Evolutionary conservation across 1,140 invertebrate species (phyloP), one percentile per base, ranked within the genome.

Genomic region (Drosophila dunni): DNA sequence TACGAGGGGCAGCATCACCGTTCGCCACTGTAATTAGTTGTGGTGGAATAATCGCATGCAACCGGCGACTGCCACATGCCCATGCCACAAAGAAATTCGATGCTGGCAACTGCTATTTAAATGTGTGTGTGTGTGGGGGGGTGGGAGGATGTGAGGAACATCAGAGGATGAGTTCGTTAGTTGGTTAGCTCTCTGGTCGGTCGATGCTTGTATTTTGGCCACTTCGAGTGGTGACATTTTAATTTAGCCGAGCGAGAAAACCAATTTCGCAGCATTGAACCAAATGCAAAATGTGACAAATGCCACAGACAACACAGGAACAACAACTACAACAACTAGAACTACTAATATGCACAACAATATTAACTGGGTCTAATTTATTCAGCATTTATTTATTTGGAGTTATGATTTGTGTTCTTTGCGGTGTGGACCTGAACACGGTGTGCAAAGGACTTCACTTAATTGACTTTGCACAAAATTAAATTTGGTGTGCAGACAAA

Each of bases 21-120:
- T 81, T 84, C 78, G 81, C 85, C 80, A 89, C 84, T 89, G 85
- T 89, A 89, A 89, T 89, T 89, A 89, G 85, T 89, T 89, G 84
- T 89, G 84, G 84, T 89, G 75, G 75, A 89, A 89, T 89, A 89
- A 89, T 90, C 84, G 78, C 85, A 81, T 79, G 73, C 75, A 81
- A 88, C 79, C 77, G 79, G 66, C 84, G 83, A 83, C 64, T 60
- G 57, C 48, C 56, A 8, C 50, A 42, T 17, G 17, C 36, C 11
- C 60, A 40, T 24, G 9, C 40, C 15, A 11, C 29, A 70, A 84
- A 77, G 81, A 77, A 84, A 84, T 84, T 75, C 75, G 50, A 56
- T 75, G 81, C 51, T 79, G 75, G 75, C 61, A 64, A 62, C 56
- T 65, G 45, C 45, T 17, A 66, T 72, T 72, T 66, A 66, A 58